Evolutionary conservation across 1,140 invertebrate species (phyloP).

Genomic region (Saccostrea glomerata): DNA sequence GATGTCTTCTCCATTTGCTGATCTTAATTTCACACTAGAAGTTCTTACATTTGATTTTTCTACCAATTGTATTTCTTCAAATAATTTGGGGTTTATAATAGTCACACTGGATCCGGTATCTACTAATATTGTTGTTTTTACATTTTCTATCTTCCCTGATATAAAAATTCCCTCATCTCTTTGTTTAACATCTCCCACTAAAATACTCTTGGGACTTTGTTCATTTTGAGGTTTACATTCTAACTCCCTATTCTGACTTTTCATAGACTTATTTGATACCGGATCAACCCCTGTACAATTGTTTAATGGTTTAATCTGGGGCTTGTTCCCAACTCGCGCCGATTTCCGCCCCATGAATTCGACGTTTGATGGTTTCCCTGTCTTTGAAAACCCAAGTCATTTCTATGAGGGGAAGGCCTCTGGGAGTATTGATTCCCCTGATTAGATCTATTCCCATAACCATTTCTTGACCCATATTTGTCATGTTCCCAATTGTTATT

Average conservation of each 20-base stretch:
- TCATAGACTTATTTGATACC: too few relatives aligned
- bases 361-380: not conserved
- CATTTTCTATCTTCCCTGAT: not conserved
- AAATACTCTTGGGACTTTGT: not conserved
- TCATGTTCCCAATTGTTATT: too few relatives aligned
- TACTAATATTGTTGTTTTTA: constrained; percentile 3
- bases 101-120: constrained; percentile 30
- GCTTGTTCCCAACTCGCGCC: not conserved
- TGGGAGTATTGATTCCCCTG: too few relatives aligned
- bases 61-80: not conserved
- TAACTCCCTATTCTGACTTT: too few relatives aligned
- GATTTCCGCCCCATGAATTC: not conserved
- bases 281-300: not conserved
- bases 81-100: constrained; percentile 20
- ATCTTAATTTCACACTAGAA: not conserved
- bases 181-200: not conserved
- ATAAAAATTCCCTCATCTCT: constrained; percentile 41
- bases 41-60: not conserved
- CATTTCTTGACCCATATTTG: too few relatives aligned
- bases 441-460: too few relatives aligned
- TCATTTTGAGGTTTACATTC: too few relatives aligned
- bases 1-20: constrained; percentile 22
- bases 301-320: not conserved
- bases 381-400: not conserved
- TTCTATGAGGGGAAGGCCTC: too few relatives aligned